Evolutionary conservation across 1,140 invertebrate species (phyloP).

Genomic region (Triops cancriformis): DNA sequence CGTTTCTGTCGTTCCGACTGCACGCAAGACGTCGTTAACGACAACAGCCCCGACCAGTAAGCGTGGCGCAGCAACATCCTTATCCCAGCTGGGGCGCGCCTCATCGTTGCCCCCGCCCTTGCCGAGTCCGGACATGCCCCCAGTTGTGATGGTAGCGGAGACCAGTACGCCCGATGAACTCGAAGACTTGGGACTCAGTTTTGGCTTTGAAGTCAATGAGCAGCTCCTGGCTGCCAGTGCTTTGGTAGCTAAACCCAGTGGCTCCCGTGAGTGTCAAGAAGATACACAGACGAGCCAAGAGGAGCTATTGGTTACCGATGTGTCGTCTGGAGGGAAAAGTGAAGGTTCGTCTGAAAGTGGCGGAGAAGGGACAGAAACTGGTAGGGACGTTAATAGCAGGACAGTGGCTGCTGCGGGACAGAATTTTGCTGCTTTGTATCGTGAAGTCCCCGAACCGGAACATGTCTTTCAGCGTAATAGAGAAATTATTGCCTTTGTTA

Average conservation of each 20-base stretch:
- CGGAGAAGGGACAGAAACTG: neutral
- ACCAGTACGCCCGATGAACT: neutral
- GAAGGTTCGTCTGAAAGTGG: neutral
- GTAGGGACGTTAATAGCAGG: neutral
- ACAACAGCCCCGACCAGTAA: neutral
- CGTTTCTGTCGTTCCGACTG: neutral
- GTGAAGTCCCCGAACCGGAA: conserved; percentile 20
- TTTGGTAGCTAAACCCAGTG: neutral
- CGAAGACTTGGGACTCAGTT: conserved; percentile 18
- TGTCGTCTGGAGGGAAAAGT: conserved; percentile 12
- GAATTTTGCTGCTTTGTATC: conserved; percentile 23
- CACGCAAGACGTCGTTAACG: neutral
- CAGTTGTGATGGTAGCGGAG: conserved; percentile 23
- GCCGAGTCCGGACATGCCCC: conserved; percentile 18
- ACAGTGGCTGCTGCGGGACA: neutral
- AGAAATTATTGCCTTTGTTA: conserved; percentile 25
- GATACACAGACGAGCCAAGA: neutral
- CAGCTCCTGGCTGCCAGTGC: conserved; percentile 21
- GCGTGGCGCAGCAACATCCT: neutral
- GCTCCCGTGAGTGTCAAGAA: neutral
- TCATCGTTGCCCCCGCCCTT: conserved; percentile 22
- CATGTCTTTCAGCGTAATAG: conserved; percentile 16
- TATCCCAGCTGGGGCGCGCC: conserved; percentile 15
- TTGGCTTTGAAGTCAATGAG: conserved; percentile 26
- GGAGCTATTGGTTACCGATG: neutral